Evolutionary conservation across 2,113 vertebrate species (phyloP).

Genomic region (Pollachius pollachius): DNA sequence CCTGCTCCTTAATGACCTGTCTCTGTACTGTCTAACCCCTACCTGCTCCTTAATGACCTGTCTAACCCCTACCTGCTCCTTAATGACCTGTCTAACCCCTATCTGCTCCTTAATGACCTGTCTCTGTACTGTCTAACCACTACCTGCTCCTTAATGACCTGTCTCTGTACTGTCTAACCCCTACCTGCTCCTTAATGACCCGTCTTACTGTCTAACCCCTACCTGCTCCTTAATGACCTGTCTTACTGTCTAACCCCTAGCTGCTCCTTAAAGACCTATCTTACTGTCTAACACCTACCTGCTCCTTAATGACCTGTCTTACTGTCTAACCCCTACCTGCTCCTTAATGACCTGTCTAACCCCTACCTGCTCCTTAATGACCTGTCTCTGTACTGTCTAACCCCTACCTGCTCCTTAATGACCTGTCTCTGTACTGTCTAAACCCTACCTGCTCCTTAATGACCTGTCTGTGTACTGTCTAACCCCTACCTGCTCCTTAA

Average conservation of each 20-base stretch:
- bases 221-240: too few species aligned
- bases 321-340: background rate
- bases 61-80: background rate
- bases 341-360: background rate
- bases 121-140: background rate
- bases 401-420: background rate
- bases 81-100: background rate
- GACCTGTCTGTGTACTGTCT: background rate
- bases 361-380: background rate
- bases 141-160: background rate
- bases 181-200: background rate
- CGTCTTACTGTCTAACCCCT: background rate
- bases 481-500: background rate
- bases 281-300: background rate
- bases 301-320: background rate
- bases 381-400: background rate
- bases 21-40: too few species aligned
- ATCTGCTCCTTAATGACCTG: background rate
- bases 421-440: background rate
- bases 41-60: background rate
- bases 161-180: background rate
- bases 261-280: background rate
- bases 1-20: background rate
- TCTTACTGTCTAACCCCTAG: background rate
- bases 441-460: background rate